Base-by-base conservation (phyloP, 2,797 vertebrate genomes). In the Phataginus tetradactyla region DNA sequence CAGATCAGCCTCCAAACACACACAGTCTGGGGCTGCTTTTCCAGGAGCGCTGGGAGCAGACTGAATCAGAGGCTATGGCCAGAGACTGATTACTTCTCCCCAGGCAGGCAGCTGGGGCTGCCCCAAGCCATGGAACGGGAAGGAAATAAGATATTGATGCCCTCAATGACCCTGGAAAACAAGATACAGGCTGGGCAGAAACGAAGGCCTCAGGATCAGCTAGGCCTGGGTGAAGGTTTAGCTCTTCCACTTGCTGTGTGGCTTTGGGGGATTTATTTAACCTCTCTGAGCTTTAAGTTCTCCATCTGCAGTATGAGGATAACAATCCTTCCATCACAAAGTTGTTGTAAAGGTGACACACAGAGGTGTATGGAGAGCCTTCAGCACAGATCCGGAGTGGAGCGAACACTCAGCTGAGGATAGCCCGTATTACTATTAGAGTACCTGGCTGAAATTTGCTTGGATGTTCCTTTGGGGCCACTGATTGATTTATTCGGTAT, bases 1-100 rank as follows among this genome's bases (percentile, higher is more conserved):
- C 21, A 34, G 89, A 81, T 13, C 69, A 61, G 13, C 23, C 78
- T 29, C 7, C 71, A 78, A 64, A 79, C 0, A 12, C 53, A 39
- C 39, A 74, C 10, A 84, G 71, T 57, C 57, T 51, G 45, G 49
- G 45, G 25, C 37, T 42, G 23, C 51, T 17, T 85, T 90, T 95
- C 75, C 68, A 63, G 72, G 80, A 95, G 66, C 57, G 49, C 39
- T 88, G 86, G 64, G 39, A 96, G 53, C 92, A 92, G 77, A 83
- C 15, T 80, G 83, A 79, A 84, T 80, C 66, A 63, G 49, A 77
- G 15, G 34, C 53, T 64, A 8, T 49, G 59, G 27, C 86, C 32
- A n/a, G 37, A 72, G 34, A 74, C 63, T 37, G 84, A 61, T 74
- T 69, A 45, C 25, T 45, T 69, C 57, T 86, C 72, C 86, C 72